Evolutionary conservation across 2,888 invertebrate genomes (phyloP), one percentile per base, ranked within the genome.

Genomic region (Glaucopsyche alexis): DNA sequence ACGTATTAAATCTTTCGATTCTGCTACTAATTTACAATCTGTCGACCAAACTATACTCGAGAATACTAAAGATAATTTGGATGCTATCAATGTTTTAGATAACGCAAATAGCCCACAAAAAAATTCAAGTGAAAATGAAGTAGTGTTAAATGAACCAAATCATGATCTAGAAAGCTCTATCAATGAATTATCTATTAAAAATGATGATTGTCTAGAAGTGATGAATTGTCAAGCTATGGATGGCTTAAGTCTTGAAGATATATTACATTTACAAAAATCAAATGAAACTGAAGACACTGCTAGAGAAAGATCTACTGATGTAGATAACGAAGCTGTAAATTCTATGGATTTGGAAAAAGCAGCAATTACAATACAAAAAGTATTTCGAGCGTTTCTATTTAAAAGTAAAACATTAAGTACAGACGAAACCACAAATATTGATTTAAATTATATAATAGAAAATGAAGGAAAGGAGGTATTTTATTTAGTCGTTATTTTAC

Each of bases 311-410:
- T 40, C 14, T 60, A 70, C 60, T 38, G 55, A 72, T 71, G 9
- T 69, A 42, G 29, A 8, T 16, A 55, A 47, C 38, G 67, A n/a
- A n/a, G 42, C 67, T 67, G 16, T 77, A 71, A 84, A 80, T 78
- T 77, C 79, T 76, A 85, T 94, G 93, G 86, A 93, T 80, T 82
- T 94, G 81, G 88, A 94, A 88, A 88, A 89, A 76, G 88, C 94
- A 42, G 94, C 94, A 42, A 83, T 94, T 72, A 93, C 94, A n/a
- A 94, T 94, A 80, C 94, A 94, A 82, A 93, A 94, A 83, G 93
- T 94, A 72, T 93, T 94, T 80, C 87, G 93, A 47, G 88, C 88
- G 42, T 91, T 93, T 78, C 87, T 94, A 74, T 90, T 90, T 77
- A 90, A 87, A 83, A 91, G 88, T 79, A 86, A 90, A 83, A 85